phyloP scores from a whole-genome alignment of 2,888 invertebrate genomes.

The Pollenia griseotomentosa region DNA sequence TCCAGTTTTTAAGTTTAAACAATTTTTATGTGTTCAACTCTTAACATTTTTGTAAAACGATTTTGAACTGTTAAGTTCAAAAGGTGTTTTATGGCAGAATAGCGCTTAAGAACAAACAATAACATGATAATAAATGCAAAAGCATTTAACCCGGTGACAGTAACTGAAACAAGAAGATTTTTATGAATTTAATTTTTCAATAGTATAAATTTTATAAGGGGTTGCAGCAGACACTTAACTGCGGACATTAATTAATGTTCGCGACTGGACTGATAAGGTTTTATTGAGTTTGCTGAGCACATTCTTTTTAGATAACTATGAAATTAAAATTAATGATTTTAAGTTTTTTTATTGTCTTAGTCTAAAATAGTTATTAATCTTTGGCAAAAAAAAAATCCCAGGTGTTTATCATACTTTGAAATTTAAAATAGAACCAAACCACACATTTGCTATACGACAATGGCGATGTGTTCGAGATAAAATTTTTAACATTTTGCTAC shows the following conservation, averaged over 20 bases:
- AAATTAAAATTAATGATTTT: too few relatives aligned
- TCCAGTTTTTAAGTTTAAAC: slow-evolving; percentile 29
- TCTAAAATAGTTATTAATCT: slow-evolving; percentile 22
- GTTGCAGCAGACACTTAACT: neutral
- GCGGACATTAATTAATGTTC: neutral
- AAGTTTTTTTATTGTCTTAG: too few relatives aligned
- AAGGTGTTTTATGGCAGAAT: slow-evolving; percentile 57
- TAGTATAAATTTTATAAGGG: neutral
- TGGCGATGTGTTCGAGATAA: neutral
- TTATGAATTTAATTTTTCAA: slow-evolving; percentile 50
- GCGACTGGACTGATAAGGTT: neutral
- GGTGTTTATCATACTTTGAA: slow-evolving; percentile 3
- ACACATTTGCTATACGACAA: slow-evolving; percentile 42
- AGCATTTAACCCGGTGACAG: slow-evolving; percentile 52
- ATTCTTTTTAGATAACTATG: too few relatives aligned
- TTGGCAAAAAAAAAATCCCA: slow-evolving; percentile 32
- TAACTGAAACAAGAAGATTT: neutral
- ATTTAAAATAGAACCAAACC: neutral
- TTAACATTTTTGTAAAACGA: slow-evolving; percentile 29
- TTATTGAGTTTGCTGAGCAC: neutral
- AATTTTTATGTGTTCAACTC: slow-evolving; percentile 12
- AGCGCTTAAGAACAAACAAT: slow-evolving; percentile 60
- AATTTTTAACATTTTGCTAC: neutral
- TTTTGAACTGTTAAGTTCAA: slow-evolving; percentile 63
- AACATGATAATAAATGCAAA: slow-evolving; percentile 68